Conservation (phyloP, 2,888 invertebrate species). For the Carterocephalus palaemon region DNA sequence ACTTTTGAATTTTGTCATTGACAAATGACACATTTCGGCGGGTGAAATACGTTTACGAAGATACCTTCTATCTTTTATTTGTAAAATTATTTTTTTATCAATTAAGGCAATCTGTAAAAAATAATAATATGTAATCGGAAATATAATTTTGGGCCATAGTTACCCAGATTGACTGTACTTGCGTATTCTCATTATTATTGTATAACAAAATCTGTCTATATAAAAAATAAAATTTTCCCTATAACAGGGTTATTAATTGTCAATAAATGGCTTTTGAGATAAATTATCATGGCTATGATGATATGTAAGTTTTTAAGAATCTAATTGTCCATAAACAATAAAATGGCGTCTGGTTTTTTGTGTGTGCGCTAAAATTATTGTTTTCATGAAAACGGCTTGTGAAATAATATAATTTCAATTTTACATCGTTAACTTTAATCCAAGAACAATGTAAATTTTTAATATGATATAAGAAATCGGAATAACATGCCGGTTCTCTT, state of each 20-base stretch:
- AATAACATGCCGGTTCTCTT: constrained; percentile 35
- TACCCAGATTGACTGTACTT: no score
- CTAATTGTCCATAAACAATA: constrained; percentile 69
- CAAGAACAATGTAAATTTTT: constrained; percentile 21
- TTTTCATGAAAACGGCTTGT: constrained; percentile 56
- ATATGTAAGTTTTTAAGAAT: constrained; percentile 20
- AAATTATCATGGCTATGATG: constrained; percentile 1
- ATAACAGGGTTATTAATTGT: constrained; percentile 1
- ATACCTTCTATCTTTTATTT: no score
- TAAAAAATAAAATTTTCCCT: no score
- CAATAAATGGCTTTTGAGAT: background rate
- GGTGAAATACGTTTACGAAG: no score
- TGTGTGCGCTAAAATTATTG: constrained; percentile 76
- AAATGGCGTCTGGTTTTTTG: constrained; percentile 78
- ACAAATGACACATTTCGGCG: no score
- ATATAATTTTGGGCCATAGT: no score
- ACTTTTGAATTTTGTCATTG: no score
- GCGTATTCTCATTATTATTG: no score
- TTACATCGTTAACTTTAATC: constrained; percentile 14
- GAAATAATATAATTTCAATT: constrained; percentile 37
- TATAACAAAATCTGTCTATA: no score
- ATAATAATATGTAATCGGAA: no score
- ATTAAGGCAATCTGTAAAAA: no score
- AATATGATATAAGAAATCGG: constrained; percentile 36
- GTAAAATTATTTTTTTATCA: no score